These are phyloP conservation scores for Macrocentrus cingulum DNA, from an alignment of 1,140 invertebrate species.

Conservation along the genomic window DNA sequence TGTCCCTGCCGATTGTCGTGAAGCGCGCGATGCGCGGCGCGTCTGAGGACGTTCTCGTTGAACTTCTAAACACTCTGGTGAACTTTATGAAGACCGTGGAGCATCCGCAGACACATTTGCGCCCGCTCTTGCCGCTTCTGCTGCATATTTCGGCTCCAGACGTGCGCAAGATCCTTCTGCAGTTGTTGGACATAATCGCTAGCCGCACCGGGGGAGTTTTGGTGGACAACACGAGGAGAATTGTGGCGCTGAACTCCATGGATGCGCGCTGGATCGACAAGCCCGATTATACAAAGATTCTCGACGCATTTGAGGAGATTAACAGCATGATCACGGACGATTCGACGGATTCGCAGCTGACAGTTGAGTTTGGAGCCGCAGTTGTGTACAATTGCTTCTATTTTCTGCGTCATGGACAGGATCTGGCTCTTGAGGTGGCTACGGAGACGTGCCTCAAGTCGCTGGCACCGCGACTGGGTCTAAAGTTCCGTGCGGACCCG, in stretches of 20 bases:
- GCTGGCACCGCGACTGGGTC: constrained; percentile 64
- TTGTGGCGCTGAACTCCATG: constrained; percentile 81
- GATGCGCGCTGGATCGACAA: constrained; percentile 86
- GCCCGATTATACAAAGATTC: constrained; percentile 82
- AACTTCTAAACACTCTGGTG: constrained; percentile 69
- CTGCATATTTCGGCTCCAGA: constrained; percentile 62
- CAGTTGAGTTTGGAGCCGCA: constrained; percentile 69
- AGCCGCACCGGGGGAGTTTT: constrained; percentile 32
- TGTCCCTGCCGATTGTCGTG: constrained; percentile 75
- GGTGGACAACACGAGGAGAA: constrained; percentile 55
- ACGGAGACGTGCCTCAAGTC: constrained; percentile 74
- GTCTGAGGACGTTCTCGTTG: constrained; percentile 65
- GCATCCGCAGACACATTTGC: constrained; percentile 67
- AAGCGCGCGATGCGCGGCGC: constrained; percentile 59
- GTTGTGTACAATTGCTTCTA: constrained; percentile 82
- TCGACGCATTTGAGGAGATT: constrained; percentile 73
- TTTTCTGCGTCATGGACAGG: constrained; percentile 74
- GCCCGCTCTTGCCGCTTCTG: constrained; percentile 68
- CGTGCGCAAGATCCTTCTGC: constrained; percentile 63
- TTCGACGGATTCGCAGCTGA: constrained; percentile 42
- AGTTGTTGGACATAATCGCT: constrained; percentile 55
- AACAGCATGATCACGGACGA: constrained; percentile 56
- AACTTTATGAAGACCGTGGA: constrained; percentile 73
- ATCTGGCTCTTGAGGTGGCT: constrained; percentile 79
- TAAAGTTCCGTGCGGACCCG: constrained; percentile 50